Percentiles rank a stretch among this genome's conserved stretches.
Conservation (phyloP, 2,797 vertebrate species). For the Amblyraja radiata region DNA sequence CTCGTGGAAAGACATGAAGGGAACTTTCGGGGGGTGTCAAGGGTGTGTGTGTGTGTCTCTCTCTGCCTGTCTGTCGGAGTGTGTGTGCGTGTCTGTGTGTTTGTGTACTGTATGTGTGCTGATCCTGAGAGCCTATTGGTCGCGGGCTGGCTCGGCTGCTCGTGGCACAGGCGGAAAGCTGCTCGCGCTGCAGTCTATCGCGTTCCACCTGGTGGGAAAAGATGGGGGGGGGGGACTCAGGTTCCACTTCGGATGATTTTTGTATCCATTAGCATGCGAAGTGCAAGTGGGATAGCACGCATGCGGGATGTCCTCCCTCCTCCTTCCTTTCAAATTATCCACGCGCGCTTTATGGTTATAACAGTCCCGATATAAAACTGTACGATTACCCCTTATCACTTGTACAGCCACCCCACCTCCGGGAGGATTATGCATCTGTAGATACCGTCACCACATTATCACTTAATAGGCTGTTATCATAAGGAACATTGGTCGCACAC, state of each 20-base stretch:
- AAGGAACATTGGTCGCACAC: background rate
- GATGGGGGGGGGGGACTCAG: background rate
- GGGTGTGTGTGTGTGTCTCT: background rate
- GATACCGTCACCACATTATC: background rate
- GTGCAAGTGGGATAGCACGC: background rate
- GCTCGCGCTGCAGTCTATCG: background rate
- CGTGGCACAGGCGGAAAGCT: background rate
- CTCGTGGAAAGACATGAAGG: conserved; percentile 42
- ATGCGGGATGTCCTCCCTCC: conserved; percentile 28
- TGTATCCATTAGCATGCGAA: background rate
- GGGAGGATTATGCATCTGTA: background rate
- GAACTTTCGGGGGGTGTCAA: conserved; percentile 39
- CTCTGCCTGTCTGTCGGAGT: background rate
- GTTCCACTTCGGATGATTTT: background rate
- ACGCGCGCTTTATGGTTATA: background rate
- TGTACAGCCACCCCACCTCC: background rate
- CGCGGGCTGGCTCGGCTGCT: background rate
- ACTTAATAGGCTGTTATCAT: background rate
- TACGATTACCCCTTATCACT: background rate
- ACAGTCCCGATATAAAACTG: conserved; percentile 9
- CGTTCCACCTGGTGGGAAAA: conserved; percentile 7
- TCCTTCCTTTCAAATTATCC: conserved; percentile 4
- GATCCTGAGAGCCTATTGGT: conserved; percentile 25
- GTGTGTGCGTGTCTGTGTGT: background rate
- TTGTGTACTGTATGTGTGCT: background rate